These are phyloP conservation scores for Phalera bucephala DNA, from an alignment of 2,888 invertebrate genomes.

Conservation along the genomic window DNA sequence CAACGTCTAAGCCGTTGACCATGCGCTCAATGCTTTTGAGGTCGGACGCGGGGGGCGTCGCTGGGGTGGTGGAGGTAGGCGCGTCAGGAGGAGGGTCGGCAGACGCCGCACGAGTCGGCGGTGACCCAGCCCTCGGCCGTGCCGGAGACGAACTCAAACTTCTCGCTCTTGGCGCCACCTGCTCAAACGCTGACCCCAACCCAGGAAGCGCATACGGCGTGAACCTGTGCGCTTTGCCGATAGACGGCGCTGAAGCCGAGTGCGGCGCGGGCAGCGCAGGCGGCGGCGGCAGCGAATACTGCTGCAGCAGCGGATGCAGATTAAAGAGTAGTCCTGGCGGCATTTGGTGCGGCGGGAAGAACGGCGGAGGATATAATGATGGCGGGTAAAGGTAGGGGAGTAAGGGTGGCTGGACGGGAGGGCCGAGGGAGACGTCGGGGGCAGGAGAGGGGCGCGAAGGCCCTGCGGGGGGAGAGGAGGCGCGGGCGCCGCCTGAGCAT, in stretches of 20 bases:
- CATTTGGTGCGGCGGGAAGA: slow-evolving; percentile 90
- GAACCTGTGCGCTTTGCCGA: slow-evolving; percentile 89
- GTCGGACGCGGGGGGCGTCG: slow-evolving; percentile 88
- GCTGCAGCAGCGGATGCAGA: slow-evolving; percentile 93
- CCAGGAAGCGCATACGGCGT: slow-evolving; percentile 94
- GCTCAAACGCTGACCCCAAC: slow-evolving; percentile 93
- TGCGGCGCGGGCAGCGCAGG: slow-evolving; percentile 83
- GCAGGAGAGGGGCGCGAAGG: slow-evolving; percentile 89
- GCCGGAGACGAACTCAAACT: slow-evolving; percentile 85
- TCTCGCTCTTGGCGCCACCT: slow-evolving; percentile 90
- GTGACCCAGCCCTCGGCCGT: slow-evolving; percentile 60
- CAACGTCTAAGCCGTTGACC: slow-evolving; percentile 97
- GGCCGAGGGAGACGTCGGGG: slow-evolving; percentile 96
- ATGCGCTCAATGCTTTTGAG: slow-evolving; percentile 98
- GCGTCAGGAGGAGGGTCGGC: slow-evolving; percentile 80
- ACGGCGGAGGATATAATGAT: slow-evolving; percentile 91
- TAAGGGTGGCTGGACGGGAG: slow-evolving; percentile 95
- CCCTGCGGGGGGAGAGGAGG: slow-evolving; percentile 80
- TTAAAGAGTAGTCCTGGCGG: slow-evolving; percentile 94
- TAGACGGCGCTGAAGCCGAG: slow-evolving; percentile 82
- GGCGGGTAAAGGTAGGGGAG: slow-evolving; percentile 97
- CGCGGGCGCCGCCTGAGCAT: slow-evolving; percentile 85
- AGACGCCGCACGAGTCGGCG: slow-evolving; percentile 78
- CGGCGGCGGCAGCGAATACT: slow-evolving; percentile 91
- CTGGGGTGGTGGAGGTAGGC: slow-evolving; percentile 77